phyloP scores from a whole-genome alignment of 2,888 invertebrate species.

The Adineta ricciae region DNA sequence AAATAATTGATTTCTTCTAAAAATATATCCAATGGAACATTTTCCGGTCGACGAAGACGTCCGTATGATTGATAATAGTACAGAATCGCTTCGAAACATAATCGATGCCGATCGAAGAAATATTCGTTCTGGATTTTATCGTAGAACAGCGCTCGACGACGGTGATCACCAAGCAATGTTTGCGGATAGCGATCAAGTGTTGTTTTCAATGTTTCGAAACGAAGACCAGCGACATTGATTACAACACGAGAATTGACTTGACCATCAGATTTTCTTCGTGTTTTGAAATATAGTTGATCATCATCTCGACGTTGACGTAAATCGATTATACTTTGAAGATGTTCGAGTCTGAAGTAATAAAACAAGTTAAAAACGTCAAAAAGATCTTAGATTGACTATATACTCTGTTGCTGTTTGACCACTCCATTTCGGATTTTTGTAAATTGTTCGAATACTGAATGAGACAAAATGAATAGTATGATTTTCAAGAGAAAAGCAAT shows the following conservation, averaged over 20 bases:
- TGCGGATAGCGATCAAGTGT: conserved; percentile 45
- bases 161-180: conserved; percentile 43
- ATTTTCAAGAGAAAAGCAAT: neutral
- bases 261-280: neutral
- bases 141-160: conserved; percentile 42
- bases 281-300: neutral
- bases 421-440: neutral
- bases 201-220: conserved; percentile 46
- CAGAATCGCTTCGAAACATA: conserved; percentile 46
- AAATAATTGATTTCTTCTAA: conserved; percentile 51
- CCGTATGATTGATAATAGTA: conserved; percentile 51
- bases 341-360: neutral
- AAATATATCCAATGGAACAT: conserved; percentile 52
- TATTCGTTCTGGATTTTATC: conserved; percentile 42
- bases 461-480: neutral
- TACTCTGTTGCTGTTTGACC: neutral
- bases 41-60: conserved; percentile 49
- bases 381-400: too few relatives aligned
- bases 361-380: too few relatives aligned
- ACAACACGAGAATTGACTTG: neutral
- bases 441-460: neutral
- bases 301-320: neutral
- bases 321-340: neutral
- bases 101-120: conserved; percentile 47
- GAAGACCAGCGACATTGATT: conserved; percentile 44